Percentiles rank a stretch among this genome's conserved stretches.
Conservation (phyloP, 2,888 invertebrate species). For the Mythimna albipuncta region DNA sequence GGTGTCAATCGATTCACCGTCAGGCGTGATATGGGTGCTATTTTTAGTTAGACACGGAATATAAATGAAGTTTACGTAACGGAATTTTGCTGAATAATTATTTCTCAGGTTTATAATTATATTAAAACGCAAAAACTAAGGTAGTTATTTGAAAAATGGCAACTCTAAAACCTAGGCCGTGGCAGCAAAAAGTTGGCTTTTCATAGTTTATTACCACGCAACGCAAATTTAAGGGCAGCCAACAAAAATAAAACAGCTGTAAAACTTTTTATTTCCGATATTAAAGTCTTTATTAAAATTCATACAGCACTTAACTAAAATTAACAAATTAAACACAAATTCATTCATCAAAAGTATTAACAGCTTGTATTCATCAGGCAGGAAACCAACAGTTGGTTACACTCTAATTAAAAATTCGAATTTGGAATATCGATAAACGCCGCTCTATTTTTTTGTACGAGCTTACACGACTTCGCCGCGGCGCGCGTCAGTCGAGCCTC, state of each 20-base stretch:
- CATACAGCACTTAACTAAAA: neutral
- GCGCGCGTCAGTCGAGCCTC: conserved; percentile 73
- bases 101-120: conserved; percentile 3
- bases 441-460: conserved; percentile 67
- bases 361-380: conserved; percentile 35
- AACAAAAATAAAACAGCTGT: conserved; percentile 3
- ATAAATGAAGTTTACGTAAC: conserved; percentile 18
- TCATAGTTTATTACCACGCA: conserved; percentile 23
- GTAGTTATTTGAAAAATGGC: conserved; percentile 5
- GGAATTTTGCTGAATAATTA: conserved; percentile 2
- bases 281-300: conserved; percentile 16
- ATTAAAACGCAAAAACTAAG: neutral
- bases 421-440: conserved; percentile 68
- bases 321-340: conserved; percentile 10
- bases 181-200: neutral
- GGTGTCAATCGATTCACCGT: conserved; percentile 46
- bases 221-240: conserved; percentile 1
- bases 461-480: conserved; percentile 60
- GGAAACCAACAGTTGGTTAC: conserved; percentile 57
- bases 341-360: conserved; percentile 23
- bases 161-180: neutral
- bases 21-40: conserved; percentile 23
- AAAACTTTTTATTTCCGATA: conserved; percentile 6
- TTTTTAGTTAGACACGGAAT: conserved; percentile 37
- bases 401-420: conserved; percentile 68